Percentiles rank a stretch among this genome's conserved stretches.
Evolutionary conservation across 2,888 invertebrate species (phyloP).

Genomic region (Polia nebulosa): DNA sequence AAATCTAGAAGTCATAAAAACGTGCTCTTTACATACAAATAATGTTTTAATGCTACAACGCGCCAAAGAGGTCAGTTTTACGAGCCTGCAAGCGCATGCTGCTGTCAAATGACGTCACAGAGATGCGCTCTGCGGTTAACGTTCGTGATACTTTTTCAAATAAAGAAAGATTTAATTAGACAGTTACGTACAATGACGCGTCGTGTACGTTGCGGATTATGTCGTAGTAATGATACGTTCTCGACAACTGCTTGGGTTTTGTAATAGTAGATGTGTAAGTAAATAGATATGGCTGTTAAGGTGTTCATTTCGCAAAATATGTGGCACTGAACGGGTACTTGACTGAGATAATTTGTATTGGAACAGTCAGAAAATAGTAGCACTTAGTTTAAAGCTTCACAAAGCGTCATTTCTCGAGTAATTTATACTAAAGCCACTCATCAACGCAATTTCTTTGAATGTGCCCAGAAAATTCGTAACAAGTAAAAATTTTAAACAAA

Average conservation of each 20-base stretch:
- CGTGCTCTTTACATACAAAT: slow-evolving; percentile 32
- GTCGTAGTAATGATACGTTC: slow-evolving; percentile 45
- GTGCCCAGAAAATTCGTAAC: slow-evolving; percentile 4
- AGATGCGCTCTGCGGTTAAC: slow-evolving; percentile 52
- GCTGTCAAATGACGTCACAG: slow-evolving; percentile 52
- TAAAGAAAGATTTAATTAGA: slow-evolving; percentile 55
- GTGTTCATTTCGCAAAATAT: slow-evolving; percentile 40
- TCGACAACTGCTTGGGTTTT: slow-evolving; percentile 35
- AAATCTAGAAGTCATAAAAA: slow-evolving; percentile 28
- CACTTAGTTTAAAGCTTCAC: background rate
- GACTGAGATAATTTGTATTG: background rate
- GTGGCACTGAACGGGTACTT: background rate
- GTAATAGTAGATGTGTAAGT: slow-evolving; percentile 50
- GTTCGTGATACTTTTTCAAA: slow-evolving; percentile 57
- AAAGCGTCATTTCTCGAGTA: too few relatives aligned
- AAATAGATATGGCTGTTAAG: slow-evolving; percentile 46
- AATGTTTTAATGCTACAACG: slow-evolving; percentile 24
- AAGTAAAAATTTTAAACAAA: slow-evolving; percentile 49
- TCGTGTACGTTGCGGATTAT: slow-evolving; percentile 40
- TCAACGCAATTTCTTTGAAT: slow-evolving; percentile 3
- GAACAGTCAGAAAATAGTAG: background rate
- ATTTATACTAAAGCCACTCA: background rate
- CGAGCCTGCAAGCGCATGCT: slow-evolving; percentile 50
- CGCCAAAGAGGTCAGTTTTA: slow-evolving; percentile 51
- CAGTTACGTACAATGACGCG: slow-evolving; percentile 54